Evolutionary conservation across 2,797 vertebrate genomes (phyloP).

Genomic region (Micromesistius poutassou): DNA sequence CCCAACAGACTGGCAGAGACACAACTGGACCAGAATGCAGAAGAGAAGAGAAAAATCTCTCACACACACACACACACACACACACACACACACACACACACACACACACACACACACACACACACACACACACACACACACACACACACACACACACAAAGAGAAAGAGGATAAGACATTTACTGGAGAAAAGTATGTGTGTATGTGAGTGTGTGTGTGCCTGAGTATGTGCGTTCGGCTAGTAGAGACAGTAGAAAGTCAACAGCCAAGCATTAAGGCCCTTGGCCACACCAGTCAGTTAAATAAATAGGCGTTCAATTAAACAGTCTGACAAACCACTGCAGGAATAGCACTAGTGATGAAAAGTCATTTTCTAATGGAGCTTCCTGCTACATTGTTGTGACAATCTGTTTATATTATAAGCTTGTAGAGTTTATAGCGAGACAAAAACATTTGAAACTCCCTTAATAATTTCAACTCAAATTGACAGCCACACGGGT

Average conservation of each 20-base stretch:
- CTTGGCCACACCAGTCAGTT: background rate
- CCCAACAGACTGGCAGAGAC: constrained; percentile 57
- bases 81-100: too few relatives aligned
- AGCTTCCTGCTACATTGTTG: background rate
- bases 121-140: constrained; percentile 26
- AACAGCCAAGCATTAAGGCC: background rate
- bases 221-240: background rate
- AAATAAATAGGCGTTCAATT: background rate
- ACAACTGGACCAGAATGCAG: constrained; percentile 49
- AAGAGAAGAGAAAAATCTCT: constrained; percentile 44
- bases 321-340: background rate
- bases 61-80: constrained; percentile 41
- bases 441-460: background rate
- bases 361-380: background rate
- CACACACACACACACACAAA: too few relatives aligned
- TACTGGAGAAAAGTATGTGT: background rate
- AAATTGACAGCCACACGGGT: background rate
- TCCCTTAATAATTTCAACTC: background rate
- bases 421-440: constrained; percentile 10
- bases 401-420: background rate
- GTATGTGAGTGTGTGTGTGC: too few relatives aligned
- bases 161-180: background rate
- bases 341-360: background rate
- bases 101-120: constrained; percentile 29
- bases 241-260: background rate